Evolutionary conservation across 2,888 invertebrate genomes (phyloP).

Genomic region (Chrysotoxum bicinctum): DNA sequence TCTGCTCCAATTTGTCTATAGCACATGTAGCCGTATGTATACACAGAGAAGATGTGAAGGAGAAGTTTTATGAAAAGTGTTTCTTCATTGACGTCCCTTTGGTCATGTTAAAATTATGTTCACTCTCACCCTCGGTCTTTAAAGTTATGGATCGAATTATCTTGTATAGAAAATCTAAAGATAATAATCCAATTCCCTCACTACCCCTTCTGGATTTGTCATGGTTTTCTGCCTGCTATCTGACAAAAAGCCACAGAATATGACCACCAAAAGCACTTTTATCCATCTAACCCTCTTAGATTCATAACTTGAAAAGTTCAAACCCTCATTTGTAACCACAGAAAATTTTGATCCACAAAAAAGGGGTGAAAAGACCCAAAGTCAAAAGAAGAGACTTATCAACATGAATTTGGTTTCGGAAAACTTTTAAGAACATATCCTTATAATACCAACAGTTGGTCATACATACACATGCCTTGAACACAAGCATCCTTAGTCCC

Average conservation of each 20-base stretch:
- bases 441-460: constrained; percentile 60
- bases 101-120: constrained; percentile 25
- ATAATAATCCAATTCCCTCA: constrained; percentile 39
- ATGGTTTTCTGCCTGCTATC: constrained; percentile 6
- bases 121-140: not conserved
- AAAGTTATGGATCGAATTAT: constrained; percentile 60
- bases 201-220: not conserved
- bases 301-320: constrained; percentile 25
- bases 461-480: constrained; percentile 3
- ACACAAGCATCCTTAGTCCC: not conserved
- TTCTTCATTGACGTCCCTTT: not conserved
- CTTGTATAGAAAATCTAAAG: constrained; percentile 59
- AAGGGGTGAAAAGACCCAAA: constrained; percentile 48
- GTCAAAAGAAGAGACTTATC: constrained; percentile 59
- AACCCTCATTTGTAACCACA: constrained; percentile 63
- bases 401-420: constrained; percentile 56
- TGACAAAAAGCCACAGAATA: constrained; percentile 62
- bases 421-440: constrained; percentile 49
- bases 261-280: constrained; percentile 67
- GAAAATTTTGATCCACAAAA: constrained; percentile 51
- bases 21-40: not conserved
- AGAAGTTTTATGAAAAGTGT: constrained; percentile 11
- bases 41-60: not conserved
- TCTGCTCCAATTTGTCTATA: not conserved
- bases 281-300: constrained; percentile 7